Conservation (phyloP, 1,140 invertebrate species). For the Penaeus indicus region DNA sequence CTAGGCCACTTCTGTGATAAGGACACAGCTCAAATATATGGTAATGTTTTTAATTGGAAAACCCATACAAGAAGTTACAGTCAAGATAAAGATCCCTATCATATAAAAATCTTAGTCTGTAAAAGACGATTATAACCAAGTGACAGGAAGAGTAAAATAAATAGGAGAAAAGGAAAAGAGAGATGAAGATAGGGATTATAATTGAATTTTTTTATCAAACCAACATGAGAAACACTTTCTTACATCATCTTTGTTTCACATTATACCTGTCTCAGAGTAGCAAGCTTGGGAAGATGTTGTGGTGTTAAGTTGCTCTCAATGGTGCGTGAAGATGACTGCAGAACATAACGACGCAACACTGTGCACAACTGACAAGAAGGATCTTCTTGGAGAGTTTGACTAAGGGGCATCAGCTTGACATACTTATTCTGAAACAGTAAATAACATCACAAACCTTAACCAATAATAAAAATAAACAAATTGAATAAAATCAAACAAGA, state of each 20-base stretch:
- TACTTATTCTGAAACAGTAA: conserved; percentile 84
- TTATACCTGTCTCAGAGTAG: conserved; percentile 85
- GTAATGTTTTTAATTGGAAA: too few species aligned
- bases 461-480: background rate
- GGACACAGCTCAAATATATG: too few species aligned
- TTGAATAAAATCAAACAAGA: background rate
- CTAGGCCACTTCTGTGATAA: too few species aligned
- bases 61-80: too few species aligned
- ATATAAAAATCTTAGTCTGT: too few species aligned
- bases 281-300: conserved; percentile 86
- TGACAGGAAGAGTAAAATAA: too few species aligned
- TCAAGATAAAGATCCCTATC: too few species aligned
- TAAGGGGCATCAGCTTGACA: conserved; percentile 86
- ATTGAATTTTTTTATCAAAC: background rate
- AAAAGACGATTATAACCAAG: too few species aligned
- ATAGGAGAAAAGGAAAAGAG: too few species aligned
- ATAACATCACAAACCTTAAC: conserved; percentile 43
- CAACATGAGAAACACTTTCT: conserved; percentile 2
- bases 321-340: conserved; percentile 79
- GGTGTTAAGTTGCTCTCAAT: conserved; percentile 89
- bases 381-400: conserved; percentile 93
- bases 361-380: conserved; percentile 94
- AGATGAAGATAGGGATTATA: background rate
- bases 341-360: conserved; percentile 88
- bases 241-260: background rate